A percentile compares a stretch with the other conserved stretches of the same genome.
Evolutionary conservation across 2,888 invertebrate genomes (phyloP).

Genomic region (Aspidiotus destructor): DNA sequence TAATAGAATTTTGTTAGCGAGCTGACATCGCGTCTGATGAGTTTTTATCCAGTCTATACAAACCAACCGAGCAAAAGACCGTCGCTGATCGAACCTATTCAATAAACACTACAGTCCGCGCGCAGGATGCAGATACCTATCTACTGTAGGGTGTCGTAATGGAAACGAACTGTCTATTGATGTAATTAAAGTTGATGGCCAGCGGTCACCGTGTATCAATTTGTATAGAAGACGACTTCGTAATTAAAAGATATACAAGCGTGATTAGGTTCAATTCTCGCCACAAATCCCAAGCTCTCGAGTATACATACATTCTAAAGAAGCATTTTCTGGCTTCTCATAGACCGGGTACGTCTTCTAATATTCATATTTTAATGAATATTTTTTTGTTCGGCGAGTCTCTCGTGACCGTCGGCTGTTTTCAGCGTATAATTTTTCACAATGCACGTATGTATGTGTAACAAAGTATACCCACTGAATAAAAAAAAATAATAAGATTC

Average conservation of each 20-base stretch:
- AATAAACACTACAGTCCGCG: too few species aligned
- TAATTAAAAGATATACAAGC: slow-evolving; percentile 24
- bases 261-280: slow-evolving; percentile 24
- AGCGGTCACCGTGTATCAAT: slow-evolving; percentile 23
- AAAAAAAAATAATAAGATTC: too few species aligned
- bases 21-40: too few species aligned
- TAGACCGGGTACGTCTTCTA: too few species aligned
- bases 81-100: too few species aligned
- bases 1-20: too few species aligned
- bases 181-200: slow-evolving; percentile 30
- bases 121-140: too few species aligned
- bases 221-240: slow-evolving; percentile 7
- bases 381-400: slow-evolving; percentile 19
- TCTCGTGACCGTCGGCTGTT: slow-evolving; percentile 24
- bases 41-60: too few species aligned
- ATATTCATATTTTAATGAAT: slow-evolving; percentile 17
- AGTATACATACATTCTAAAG: slow-evolving; percentile 1
- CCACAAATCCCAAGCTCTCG: slow-evolving; percentile 16
- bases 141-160: too few species aligned
- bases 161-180: background rate
- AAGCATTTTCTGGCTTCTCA: too few species aligned
- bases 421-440: slow-evolving; percentile 18
- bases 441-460: background rate
- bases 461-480: too few species aligned
- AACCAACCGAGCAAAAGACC: too few species aligned